These are phyloP conservation scores for Melipona bicolor DNA, from an alignment of 2,888 invertebrate genomes.

Conservation along the genomic window DNA sequence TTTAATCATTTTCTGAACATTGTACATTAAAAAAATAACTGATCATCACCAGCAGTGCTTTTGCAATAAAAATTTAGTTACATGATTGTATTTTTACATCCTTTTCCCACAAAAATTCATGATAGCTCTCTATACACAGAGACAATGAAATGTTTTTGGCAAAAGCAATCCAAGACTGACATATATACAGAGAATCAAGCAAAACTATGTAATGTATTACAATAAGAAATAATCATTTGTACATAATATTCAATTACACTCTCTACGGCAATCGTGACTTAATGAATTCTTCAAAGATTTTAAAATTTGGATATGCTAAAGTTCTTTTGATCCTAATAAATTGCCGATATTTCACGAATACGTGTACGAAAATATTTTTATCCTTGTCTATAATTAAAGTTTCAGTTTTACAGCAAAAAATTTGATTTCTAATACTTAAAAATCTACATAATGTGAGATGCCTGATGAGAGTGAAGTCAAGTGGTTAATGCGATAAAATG, in stretches of 20 bases:
- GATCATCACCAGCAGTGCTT: constrained; percentile 69
- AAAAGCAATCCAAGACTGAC: constrained; percentile 83
- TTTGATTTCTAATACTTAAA: constrained; percentile 35
- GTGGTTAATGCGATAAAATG: constrained; percentile 55
- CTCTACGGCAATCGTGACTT: constrained; percentile 83
- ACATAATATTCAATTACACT: constrained; percentile 83
- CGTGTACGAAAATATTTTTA: constrained; percentile 64
- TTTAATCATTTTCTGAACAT: constrained; percentile 44
- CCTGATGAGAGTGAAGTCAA: constrained; percentile 68
- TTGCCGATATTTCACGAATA: constrained; percentile 79
- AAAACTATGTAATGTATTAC: constrained; percentile 83
- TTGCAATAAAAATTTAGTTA: constrained; percentile 70
- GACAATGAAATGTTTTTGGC: constrained; percentile 76
- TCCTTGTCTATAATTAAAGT: constrained; percentile 61
- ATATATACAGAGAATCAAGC: constrained; percentile 81
- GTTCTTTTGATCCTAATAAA: constrained; percentile 79
- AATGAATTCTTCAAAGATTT: constrained; percentile 76
- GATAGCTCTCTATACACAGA: constrained; percentile 66
- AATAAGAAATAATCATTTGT: constrained; percentile 82
- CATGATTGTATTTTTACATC: constrained; percentile 56
- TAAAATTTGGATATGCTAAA: constrained; percentile 82
- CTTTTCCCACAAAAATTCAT: constrained; percentile 69
- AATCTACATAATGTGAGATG: constrained; percentile 39
- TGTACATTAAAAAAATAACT: constrained; percentile 36
- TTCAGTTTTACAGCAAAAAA: constrained; percentile 46